Evolutionary conservation across 1,140 invertebrate species (phyloP).

Genomic region (Penaeus chinensis): DNA sequence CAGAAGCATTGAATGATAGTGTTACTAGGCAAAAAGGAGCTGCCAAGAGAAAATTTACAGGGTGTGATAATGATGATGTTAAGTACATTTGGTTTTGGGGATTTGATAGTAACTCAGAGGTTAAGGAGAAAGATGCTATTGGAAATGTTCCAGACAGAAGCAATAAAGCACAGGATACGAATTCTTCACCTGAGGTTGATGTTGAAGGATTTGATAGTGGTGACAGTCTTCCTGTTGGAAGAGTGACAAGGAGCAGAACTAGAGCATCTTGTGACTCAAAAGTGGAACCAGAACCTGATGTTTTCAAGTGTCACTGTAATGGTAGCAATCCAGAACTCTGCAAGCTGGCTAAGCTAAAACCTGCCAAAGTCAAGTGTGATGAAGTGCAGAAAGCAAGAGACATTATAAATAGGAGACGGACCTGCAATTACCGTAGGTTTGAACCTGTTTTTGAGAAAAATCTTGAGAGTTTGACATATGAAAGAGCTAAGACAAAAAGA

Average conservation of each 20-base stretch:
- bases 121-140: neutral
- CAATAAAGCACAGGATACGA: neutral
- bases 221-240: conserved; percentile 28
- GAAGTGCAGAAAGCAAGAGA: conserved; percentile 44
- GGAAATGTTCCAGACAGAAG: neutral
- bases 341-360: conserved; percentile 31
- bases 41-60: conserved; percentile 36
- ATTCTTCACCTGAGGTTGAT: neutral
- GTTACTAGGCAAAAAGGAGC: conserved; percentile 37
- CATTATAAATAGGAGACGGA: conserved; percentile 37
- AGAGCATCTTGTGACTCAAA: conserved; percentile 49
- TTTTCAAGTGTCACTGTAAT: conserved; percentile 47
- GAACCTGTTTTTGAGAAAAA: conserved; percentile 55
- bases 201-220: neutral
- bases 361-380: conserved; percentile 28
- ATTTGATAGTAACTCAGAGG: conserved; percentile 39
- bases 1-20: conserved; percentile 49
- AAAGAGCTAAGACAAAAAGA: conserved; percentile 38
- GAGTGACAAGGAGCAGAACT: conserved; percentile 40
- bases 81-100: conserved; percentile 58
- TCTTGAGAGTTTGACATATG: conserved; percentile 41
- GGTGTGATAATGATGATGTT: conserved; percentile 50
- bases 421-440: conserved; percentile 40
- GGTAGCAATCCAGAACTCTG: conserved; percentile 51
- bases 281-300: conserved; percentile 21